These are phyloP conservation scores for Ceratina calcarata DNA, from an alignment of 1,140 invertebrate species.

Conservation along the genomic window DNA sequence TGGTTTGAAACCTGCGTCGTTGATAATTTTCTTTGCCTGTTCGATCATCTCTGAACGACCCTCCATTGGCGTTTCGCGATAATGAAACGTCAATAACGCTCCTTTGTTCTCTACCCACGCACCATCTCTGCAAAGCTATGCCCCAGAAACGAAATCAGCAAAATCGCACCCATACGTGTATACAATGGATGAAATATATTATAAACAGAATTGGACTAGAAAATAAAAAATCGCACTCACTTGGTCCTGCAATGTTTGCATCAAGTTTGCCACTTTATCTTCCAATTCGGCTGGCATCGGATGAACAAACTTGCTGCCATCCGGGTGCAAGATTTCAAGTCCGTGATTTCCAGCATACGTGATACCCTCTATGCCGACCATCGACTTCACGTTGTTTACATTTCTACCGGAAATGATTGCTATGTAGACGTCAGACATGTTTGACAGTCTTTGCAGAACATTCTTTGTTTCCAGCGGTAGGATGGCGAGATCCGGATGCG, in stretches of 20 bases:
- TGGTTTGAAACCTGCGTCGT: constrained; percentile 88
- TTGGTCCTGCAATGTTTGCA: constrained; percentile 90
- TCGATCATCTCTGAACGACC: constrained; percentile 84
- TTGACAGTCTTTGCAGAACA: constrained; percentile 90
- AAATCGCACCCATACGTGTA: neutral
- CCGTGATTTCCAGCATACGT: constrained; percentile 96
- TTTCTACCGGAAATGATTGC: constrained; percentile 93
- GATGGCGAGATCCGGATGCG: constrained; percentile 92
- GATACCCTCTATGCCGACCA: constrained; percentile 94
- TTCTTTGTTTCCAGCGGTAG: constrained; percentile 92
- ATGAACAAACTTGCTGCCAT: constrained; percentile 94
- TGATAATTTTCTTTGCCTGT: constrained; percentile 87
- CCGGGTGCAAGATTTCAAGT: constrained; percentile 92
- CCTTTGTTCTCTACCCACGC: constrained; percentile 97
- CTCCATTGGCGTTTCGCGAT: constrained; percentile 88
- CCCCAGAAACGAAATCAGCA: neutral
- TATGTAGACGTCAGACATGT: constrained; percentile 93
- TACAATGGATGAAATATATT: neutral
- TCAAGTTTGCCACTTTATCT: constrained; percentile 88
- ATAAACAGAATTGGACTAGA: neutral
- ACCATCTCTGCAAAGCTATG: constrained; percentile 89
- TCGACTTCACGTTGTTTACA: constrained; percentile 92
- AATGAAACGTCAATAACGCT: constrained; percentile 92
- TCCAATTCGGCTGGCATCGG: constrained; percentile 93
- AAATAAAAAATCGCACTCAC: constrained; percentile 73